Evolutionary conservation across 1,140 invertebrate genomes (phyloP), one percentile per base, ranked within the genome.

Genomic region (Thereuonema tuberculata): DNA sequence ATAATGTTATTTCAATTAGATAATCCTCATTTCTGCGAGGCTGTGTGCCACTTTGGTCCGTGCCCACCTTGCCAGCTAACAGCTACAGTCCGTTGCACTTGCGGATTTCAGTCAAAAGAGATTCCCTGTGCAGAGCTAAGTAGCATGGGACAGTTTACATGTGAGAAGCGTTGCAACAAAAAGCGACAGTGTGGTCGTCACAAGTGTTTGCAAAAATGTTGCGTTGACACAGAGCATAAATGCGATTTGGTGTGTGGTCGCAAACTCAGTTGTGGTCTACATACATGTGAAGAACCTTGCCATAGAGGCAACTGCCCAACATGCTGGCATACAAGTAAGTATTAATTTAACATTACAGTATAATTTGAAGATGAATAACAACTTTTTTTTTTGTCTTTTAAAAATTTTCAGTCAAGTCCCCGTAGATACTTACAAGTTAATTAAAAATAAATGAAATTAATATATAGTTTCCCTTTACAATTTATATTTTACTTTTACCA

Each of bases 111-210:
- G 75, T 82, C 84, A 59, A 85, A 86, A 64, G 83, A 91, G 70
- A 80, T 95, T 49, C 77, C 81, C 0, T 98, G 93, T 70, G 74
- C 74, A 1, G 81, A 90, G 46, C 70, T 92, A 0, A 81, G 75
- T 0, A 78, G 80, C 0, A 80, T 82, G 66, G 82, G 85, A 65
- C 85, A 86, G 67, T 82, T 84, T 3, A 72, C 83, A 14, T 98
- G 93, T 73, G 82, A 91, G 66, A 88, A 85, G 65, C 85, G 86
- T 66, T 98, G 93, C 72, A 86, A 83, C 47, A 93, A 93, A 77
- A 89, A 88, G 72, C 76, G 85, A 62, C 81, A 80, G 1, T 96
- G 91, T 75, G 87, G 86, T 0, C 84, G 86, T 61, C 93, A 95
- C 71, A 92, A 90, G 66, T 97, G 93, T 74, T 84, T 87, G 63